These are phyloP conservation scores for Gobius niger DNA, from an alignment of 2,113 vertebrate species.

Conservation along the genomic window DNA sequence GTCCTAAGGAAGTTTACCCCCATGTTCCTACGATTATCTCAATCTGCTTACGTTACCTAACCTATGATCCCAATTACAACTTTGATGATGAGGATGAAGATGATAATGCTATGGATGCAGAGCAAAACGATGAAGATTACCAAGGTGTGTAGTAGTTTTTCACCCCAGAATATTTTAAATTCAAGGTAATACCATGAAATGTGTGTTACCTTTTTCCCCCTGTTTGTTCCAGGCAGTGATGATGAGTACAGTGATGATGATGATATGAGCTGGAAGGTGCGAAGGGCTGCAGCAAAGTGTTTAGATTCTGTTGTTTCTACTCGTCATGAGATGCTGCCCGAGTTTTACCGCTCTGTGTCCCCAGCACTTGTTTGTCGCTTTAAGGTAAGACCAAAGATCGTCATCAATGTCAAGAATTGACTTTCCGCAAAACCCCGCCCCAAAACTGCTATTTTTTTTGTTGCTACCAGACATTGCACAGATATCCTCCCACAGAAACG, in stretches of 20 bases:
- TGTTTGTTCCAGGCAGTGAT: conserved; percentile 83
- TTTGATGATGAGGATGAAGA: conserved; percentile 99
- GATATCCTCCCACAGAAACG: too few relatives aligned
- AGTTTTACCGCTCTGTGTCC: conserved; percentile 96
- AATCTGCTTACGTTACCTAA: conserved; percentile 97
- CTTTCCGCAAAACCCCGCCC: too few relatives aligned
- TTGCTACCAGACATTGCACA: too few relatives aligned
- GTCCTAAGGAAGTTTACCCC: conserved; percentile 98
- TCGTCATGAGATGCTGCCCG: conserved; percentile 97
- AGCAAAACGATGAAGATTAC: conserved; percentile 95
- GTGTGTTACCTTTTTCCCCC: background rate
- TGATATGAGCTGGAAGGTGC: conserved; percentile 99
- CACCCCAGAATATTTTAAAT: too few relatives aligned
- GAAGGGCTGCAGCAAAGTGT: conserved; percentile 94
- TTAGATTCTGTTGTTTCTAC: conserved; percentile 96
- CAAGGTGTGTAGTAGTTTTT: conserved; percentile 80
- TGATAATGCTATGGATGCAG: conserved; percentile 97
- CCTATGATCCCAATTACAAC: conserved; percentile 99
- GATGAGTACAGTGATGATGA: conserved; percentile 99
- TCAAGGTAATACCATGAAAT: background rate
- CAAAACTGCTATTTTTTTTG: too few relatives aligned
- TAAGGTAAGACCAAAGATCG: conserved; percentile 72
- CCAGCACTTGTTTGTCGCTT: conserved; percentile 95
- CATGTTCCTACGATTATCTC: conserved; percentile 97
- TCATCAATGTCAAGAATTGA: background rate